Evolutionary conservation across 2,888 invertebrate species (phyloP).

Genomic region (Ennomos erosarius): DNA sequence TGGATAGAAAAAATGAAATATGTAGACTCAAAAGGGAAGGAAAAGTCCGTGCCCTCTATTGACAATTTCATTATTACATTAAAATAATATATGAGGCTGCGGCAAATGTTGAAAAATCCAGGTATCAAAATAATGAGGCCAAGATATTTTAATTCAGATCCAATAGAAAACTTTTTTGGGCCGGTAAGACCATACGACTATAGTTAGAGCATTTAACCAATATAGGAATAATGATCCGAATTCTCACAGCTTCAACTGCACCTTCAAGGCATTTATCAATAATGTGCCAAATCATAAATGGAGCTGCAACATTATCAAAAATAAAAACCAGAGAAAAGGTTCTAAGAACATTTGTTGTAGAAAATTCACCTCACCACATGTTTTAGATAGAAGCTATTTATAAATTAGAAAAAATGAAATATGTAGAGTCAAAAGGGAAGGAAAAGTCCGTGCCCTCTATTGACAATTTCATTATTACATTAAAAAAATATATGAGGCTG

Average conservation of each 20-base stretch:
- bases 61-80: neutral
- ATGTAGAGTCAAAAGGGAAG: slow-evolving; percentile 2
- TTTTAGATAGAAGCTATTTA: slow-evolving; percentile 1
- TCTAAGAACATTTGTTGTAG: slow-evolving; percentile 1
- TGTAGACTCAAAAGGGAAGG: slow-evolving; percentile 3
- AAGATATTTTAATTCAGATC: no score
- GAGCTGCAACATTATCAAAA: no score
- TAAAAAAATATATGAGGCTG: slow-evolving; percentile 6
- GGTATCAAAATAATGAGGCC: no score
- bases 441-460: slow-evolving; percentile 1
- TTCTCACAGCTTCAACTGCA: no score
- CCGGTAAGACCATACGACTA: no score
- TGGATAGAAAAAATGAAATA: slow-evolving; percentile 3
- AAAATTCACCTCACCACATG: neutral
- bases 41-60: slow-evolving; percentile 1
- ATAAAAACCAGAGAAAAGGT: neutral
- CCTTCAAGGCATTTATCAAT: no score
- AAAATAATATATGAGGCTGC: slow-evolving; percentile 6
- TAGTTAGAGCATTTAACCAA: no score
- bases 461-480: neutral
- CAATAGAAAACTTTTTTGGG: no score
- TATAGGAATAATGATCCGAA: no score
- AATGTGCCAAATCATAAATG: no score
- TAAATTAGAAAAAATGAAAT: slow-evolving; percentile 4
- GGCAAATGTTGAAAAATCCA: neutral